Base-by-base conservation (phyloP, 53 echinoderm and acorn worm genomes). In the Apostichopus leukothele region DNA sequence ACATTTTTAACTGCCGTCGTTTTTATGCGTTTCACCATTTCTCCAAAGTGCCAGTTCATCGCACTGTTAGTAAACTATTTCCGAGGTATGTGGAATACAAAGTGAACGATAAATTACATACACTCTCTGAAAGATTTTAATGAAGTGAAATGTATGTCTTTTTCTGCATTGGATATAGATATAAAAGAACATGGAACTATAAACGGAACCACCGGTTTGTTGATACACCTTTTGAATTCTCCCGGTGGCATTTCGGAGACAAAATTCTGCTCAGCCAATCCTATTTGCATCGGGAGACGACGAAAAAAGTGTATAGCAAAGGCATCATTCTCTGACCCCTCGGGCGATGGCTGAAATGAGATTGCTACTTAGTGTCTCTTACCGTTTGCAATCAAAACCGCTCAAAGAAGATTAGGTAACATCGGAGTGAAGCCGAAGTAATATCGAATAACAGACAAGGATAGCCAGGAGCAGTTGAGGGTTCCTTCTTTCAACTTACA, bases 361-460 rank as follows among this genome's bases (percentile, higher is more conserved):
- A 81, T 81, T 81, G 81, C 81, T 81, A 81, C 81, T 81, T 81
- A 81, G 81, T 81, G 5, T 54, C 81, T 81, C 81, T 81, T 81
- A 81, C 60, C 8, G 57, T 5, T 55, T 81, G 53, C 81, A 59
- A 81, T 81, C 81, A 55, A 81, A 81, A 81, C 81, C 81, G 39
- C 53, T 81, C 81, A 55, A 81, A 23, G 20, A 59, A 81, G 81
- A 81, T 81, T 81, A 81, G 81, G 60, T 81, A 81, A 81, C 55
- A 59, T 21, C 55, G 81, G 81, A 81, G 81, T 81, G 81, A 81
- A 55, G 54, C 55, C 59, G 54, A 81, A 81, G 59, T 81, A 52
- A 81, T 81, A 81, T 81, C 81, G 55, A 81, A 81, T 81, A 81
- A 81, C 81, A 81, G 59, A 81, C 59, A 21, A 22, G 18, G 50